Conservation (phyloP, 2,797 vertebrate genomes). For the Columba guinea region DNA sequence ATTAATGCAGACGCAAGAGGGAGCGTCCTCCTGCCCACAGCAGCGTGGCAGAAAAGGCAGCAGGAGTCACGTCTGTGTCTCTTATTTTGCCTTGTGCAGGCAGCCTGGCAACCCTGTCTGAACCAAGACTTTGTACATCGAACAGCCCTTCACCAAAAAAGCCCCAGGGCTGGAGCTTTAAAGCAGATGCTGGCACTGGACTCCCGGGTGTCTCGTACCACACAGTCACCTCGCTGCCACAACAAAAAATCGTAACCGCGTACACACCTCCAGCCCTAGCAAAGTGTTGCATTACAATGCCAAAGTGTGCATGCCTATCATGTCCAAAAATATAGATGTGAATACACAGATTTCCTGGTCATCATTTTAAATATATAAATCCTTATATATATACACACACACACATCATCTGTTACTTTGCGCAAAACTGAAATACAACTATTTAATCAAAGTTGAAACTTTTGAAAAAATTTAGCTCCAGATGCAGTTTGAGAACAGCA, state of each 20-base stretch:
- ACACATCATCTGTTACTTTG: not conserved
- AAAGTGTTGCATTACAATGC: not conserved
- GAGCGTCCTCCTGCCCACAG: too few relatives aligned
- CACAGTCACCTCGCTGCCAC: too few relatives aligned
- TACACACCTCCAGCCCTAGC: too few relatives aligned
- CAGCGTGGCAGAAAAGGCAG: too few relatives aligned
- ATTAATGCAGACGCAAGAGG: too few relatives aligned
- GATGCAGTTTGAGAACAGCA: not conserved
- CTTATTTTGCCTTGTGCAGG: not conserved
- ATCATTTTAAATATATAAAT: not conserved
- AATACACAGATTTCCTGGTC: not conserved
- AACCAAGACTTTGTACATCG: not conserved
- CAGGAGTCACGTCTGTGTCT: not conserved
- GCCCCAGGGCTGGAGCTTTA: not conserved
- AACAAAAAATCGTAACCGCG: not conserved
- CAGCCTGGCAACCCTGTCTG: accelerated
- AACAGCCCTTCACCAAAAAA: not conserved
- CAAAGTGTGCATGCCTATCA: not conserved
- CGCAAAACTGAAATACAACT: not conserved
- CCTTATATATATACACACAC: too few relatives aligned
- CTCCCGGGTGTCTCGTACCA: not conserved
- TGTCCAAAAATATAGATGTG: not conserved
- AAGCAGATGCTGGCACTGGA: not conserved
- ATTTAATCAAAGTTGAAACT: not conserved
- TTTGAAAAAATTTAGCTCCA: not conserved